Conservation (phyloP, 2,113 vertebrate genomes). For the Prunella fulvescens region DNA sequence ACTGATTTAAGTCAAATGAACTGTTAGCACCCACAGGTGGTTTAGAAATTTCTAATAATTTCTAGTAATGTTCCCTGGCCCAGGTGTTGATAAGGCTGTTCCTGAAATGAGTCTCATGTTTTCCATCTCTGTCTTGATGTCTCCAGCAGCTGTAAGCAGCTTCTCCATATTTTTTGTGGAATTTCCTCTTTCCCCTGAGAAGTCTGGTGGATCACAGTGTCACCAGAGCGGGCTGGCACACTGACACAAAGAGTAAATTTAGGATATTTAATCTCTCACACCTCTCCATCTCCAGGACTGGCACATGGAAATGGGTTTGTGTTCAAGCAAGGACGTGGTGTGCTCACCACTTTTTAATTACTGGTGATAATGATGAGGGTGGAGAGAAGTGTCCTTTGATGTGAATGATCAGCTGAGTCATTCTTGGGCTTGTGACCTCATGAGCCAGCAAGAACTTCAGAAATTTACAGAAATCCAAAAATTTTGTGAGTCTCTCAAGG, state of each 20-base stretch:
- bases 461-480: background rate
- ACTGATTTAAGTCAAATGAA: background rate
- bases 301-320: background rate
- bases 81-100: background rate
- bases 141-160: background rate
- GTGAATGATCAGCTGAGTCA: background rate
- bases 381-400: background rate
- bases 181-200: background rate
- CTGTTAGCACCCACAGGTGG: background rate
- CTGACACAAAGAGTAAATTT: background rate
- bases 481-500: background rate
- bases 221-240: background rate
- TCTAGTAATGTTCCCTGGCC: background rate
- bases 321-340: background rate
- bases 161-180: background rate
- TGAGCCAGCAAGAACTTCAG: background rate
- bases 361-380: background rate
- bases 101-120: background rate
- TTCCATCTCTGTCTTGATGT: rapidly evolving
- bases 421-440: background rate
- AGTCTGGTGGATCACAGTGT: background rate
- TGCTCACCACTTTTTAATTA: background rate
- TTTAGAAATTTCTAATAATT: background rate
- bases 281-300: background rate
- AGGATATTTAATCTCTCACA: background rate